Conservation (phyloP, 2,797 vertebrate species). For the Scyliorhinus canicula region DNA sequence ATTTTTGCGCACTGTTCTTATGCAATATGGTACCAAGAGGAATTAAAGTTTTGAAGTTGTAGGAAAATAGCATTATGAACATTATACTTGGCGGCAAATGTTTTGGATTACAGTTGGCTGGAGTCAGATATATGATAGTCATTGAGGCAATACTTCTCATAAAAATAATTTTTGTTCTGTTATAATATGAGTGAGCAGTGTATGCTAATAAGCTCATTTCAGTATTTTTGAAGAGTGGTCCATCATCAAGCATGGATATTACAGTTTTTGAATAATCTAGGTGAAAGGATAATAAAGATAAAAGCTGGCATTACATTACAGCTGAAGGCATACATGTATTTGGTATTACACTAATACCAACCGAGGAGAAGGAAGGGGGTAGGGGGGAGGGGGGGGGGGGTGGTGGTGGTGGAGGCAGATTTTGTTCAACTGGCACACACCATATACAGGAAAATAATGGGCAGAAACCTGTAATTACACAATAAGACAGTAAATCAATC, state of each 20-base stretch:
- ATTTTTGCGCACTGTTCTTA: neutral
- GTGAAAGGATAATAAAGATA: neutral
- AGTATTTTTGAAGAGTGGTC: neutral
- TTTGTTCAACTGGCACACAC: neutral
- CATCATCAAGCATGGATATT: neutral
- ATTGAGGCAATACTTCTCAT: neutral
- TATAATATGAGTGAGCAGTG: neutral
- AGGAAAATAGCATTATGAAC: neutral
- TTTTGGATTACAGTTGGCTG: neutral
- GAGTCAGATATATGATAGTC: neutral
- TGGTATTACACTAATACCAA: neutral
- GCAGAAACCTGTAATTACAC: neutral
- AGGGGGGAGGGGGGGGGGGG: too few relatives aligned
- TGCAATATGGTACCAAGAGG: neutral
- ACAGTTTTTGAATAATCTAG: neutral
- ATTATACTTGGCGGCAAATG: neutral
- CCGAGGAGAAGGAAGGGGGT: neutral
- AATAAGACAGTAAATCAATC: neutral
- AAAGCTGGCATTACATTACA: neutral
- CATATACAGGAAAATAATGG: neutral
- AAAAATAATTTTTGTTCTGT: neutral
- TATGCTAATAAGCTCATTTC: neutral
- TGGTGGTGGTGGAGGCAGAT: too few relatives aligned
- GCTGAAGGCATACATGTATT: neutral
- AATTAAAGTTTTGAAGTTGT: neutral